Evolutionary conservation across 2,888 invertebrate genomes (phyloP), one percentile per base, ranked within the genome.

Genomic region (Epinotia ramella): DNA sequence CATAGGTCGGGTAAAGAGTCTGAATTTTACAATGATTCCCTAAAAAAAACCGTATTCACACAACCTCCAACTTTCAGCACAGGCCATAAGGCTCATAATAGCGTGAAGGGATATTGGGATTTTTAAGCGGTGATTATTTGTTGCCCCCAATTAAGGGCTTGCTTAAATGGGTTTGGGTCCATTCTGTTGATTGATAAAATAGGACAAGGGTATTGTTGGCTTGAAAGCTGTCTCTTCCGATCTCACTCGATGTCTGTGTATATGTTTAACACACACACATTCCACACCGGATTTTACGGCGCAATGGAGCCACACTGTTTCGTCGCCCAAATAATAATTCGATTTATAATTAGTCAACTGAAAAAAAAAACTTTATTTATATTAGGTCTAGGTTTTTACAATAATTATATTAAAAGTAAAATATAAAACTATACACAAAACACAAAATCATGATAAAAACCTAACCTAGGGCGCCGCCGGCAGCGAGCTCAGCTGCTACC

Each of bases 81-180:
- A 18, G 0, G 13, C 1, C 12, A 53, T 44, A 66, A 44, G 65
- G 40, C 9, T 24, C 11, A 75, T 44, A 62, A 71, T 71, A 53
- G n/a, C 53, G n/a, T 49, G 18, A 12, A 1, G 5, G 46, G 18
- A 60, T n/a, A 40, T 20, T 13, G 24, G 24, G 24, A 28, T 66
- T 75, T 75, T 75, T 70, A 70, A 65, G 49, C 74, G 49, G 33
- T 28, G 75, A 75, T 75, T 75, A 74, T 71, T 75, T 75, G 70
- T 71, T 71, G 70, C 70, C 53, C 33, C 70, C 75, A 75, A 75
- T 75, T 71, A 75, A 75, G 65, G 70, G 53, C 44, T 33, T 57
- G 63, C 69, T 20, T 24, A 65, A 62, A 75, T 75, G 64, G 75
- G 70, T 60, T 65, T 28, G 49, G 65, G 40, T 56, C 75, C 74